These are phyloP conservation scores for Desmodus rotundus DNA, from an alignment of 2,113 vertebrate species.

Conservation along the genomic window DNA sequence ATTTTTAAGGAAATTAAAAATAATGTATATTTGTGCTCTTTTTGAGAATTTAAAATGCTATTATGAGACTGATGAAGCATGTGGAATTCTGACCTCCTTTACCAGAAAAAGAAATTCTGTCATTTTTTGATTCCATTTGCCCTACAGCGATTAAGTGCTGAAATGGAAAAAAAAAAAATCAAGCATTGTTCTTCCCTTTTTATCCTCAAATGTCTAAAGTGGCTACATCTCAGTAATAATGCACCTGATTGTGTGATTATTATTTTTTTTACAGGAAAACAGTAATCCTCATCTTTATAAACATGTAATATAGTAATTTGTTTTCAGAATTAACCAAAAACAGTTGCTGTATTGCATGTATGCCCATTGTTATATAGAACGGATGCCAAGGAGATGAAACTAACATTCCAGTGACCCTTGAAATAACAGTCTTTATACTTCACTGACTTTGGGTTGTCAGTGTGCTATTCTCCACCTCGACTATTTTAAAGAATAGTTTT, in stretches of 20 bases:
- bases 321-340: slow-evolving; percentile 65
- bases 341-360: slow-evolving; percentile 60
- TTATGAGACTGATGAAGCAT: slow-evolving; percentile 38
- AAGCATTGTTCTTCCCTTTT: neutral
- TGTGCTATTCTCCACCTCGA: slow-evolving; percentile 22
- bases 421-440: slow-evolving; percentile 67
- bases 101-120: neutral
- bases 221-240: neutral
- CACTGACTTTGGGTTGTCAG: slow-evolving; percentile 57
- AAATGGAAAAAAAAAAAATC: neutral
- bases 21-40: slow-evolving; percentile 46
- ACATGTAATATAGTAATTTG: slow-evolving; percentile 60
- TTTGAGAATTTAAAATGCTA: slow-evolving; percentile 62
- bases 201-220: neutral
- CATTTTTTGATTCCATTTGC: slow-evolving; percentile 38
- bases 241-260: neutral
- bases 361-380: slow-evolving; percentile 18
- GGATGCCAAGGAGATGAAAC: slow-evolving; percentile 61
- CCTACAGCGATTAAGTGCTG: neutral
- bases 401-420: slow-evolving; percentile 47
- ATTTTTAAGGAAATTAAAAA: slow-evolving; percentile 50
- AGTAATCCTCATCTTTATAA: slow-evolving; percentile 35
- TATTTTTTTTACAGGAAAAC: slow-evolving; percentile 10
- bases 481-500: slow-evolving; percentile 19
- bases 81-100: slow-evolving; percentile 25